A percentile compares a stretch with the other conserved stretches of the same genome.
These are phyloP conservation scores for Ataeniobius toweri DNA, from an alignment of 2,797 vertebrate genomes.

Conservation along the genomic window DNA sequence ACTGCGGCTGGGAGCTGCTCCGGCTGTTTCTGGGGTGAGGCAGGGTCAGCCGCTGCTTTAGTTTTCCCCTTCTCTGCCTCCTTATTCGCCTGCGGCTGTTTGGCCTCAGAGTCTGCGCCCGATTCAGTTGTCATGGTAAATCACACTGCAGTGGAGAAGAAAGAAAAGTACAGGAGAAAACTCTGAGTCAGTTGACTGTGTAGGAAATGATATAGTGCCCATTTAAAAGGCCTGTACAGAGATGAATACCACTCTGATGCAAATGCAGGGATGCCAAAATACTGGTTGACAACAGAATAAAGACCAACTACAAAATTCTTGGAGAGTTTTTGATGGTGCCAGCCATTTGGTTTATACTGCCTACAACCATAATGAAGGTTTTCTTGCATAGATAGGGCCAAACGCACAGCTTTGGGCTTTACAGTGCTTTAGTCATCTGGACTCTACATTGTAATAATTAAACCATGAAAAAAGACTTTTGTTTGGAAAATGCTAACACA, in stretches of 20 bases:
- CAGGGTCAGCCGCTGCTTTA: slow-evolving; percentile 61
- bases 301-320: slow-evolving; percentile 20
- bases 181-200: slow-evolving; percentile 58
- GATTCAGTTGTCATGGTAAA: slow-evolving; percentile 95
- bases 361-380: not conserved
- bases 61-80: slow-evolving; percentile 61
- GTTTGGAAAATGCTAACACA: no score
- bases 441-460: not conserved
- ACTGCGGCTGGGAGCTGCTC: slow-evolving; percentile 84
- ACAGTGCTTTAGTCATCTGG: not conserved
- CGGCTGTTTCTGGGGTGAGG: slow-evolving; percentile 65
- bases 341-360: not conserved
- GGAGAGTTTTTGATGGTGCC: not conserved
- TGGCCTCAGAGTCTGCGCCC: slow-evolving; percentile 89
- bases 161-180: slow-evolving; percentile 24
- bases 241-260: slow-evolving; percentile 24
- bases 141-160: slow-evolving; percentile 81
- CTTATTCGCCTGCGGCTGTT: slow-evolving; percentile 80
- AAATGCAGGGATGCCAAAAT: slow-evolving; percentile 26
- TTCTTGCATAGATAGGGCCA: not conserved
- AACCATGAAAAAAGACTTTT: no score
- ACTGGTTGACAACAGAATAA: slow-evolving; percentile 33
- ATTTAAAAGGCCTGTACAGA: slow-evolving; percentile 6
- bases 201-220: slow-evolving; percentile 31
- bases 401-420: not conserved